Evolutionary conservation across 2,113 vertebrate genomes (phyloP), one percentile per base, ranked within the genome.

Genomic region (Psophia crepitans): DNA sequence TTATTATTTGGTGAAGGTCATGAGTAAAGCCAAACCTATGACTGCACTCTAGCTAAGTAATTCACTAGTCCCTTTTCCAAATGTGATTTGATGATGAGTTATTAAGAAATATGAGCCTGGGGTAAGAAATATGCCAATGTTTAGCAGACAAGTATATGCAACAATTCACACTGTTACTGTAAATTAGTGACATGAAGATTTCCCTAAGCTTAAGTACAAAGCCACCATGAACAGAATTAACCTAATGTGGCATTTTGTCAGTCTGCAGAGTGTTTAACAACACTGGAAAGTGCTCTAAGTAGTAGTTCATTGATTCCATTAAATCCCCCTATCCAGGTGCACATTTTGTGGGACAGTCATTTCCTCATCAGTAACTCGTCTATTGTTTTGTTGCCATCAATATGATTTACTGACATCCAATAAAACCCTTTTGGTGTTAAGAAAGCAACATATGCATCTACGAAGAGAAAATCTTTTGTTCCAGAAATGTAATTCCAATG

Each of bases 1-100:
- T 68, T 89, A 78, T 68, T 91, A 90, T 74, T 66, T 91, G 84
- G 89, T 94, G 84, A 96, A 94, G 93, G 96, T 97, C 93, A 83
- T 4, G 32, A 87, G 57, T 82, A 91, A 93, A 75, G 93, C 81
- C 89, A 96, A 96, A 85, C 61, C 35, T 87, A 28, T 79, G 84
- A 84, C 57, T 89, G 48, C 78, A 87, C 90, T 92, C 53, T 39
- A 68, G 56, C 39, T 48, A 53, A 95, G 86, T 54, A 96, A 82
- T 84, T 64, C 85, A 85, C 53, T 70, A 84, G 26, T 27, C 53
- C 65, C 35, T 75, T 70, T 60, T 91, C 57, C 81, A 96, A 92
- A 84, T 76, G 39, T 68, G 57, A 87, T 73, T 79, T 76, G 70
- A 84, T 93, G 89, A 87, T 41, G 44, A 93, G 39, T 69, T 94